These are phyloP conservation scores for Caenorhabditis brenneri DNA, from an alignment of 1,140 invertebrate species.

Conservation along the genomic window DNA sequence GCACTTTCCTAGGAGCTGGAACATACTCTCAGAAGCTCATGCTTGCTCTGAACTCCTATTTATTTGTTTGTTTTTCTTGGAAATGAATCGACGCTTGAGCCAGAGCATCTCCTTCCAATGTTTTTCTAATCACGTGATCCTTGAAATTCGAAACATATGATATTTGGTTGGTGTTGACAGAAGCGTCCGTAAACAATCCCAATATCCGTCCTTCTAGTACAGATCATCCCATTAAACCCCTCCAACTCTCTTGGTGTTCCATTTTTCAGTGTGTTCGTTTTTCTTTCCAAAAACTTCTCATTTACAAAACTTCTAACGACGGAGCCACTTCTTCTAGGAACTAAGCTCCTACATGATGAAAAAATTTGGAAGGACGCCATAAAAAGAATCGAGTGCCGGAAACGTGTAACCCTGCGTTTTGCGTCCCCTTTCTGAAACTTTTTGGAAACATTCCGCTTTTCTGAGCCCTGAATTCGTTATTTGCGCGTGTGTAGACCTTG, in stretches of 20 bases:
- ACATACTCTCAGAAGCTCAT: background rate
- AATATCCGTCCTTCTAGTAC: background rate
- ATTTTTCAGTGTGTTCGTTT: background rate
- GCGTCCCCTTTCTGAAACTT: background rate
- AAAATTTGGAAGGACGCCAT: background rate
- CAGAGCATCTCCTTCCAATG: background rate
- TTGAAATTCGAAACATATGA: slow-evolving; percentile 35
- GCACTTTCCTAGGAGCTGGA: background rate
- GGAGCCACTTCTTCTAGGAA: background rate
- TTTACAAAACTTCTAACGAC: background rate
- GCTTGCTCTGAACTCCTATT: background rate
- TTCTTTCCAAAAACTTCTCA: background rate
- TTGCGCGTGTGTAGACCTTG: background rate
- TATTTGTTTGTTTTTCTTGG: slow-evolving; percentile 13
- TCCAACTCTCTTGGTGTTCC: background rate
- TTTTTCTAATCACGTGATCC: slow-evolving; percentile 37
- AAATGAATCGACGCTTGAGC: background rate
- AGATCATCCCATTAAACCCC: background rate
- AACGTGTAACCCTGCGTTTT: background rate
- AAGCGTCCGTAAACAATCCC: background rate
- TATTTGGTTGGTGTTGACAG: slow-evolving; percentile 2
- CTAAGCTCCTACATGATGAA: background rate
- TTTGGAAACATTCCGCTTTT: slow-evolving; percentile 28
- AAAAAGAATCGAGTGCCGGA: background rate
- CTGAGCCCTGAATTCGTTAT: slow-evolving; percentile 29